A percentile compares a stretch with the other conserved stretches of the same genome.
Conservation (phyloP, 2,888 invertebrate genomes). For the Tanytarsus gracilentus region DNA sequence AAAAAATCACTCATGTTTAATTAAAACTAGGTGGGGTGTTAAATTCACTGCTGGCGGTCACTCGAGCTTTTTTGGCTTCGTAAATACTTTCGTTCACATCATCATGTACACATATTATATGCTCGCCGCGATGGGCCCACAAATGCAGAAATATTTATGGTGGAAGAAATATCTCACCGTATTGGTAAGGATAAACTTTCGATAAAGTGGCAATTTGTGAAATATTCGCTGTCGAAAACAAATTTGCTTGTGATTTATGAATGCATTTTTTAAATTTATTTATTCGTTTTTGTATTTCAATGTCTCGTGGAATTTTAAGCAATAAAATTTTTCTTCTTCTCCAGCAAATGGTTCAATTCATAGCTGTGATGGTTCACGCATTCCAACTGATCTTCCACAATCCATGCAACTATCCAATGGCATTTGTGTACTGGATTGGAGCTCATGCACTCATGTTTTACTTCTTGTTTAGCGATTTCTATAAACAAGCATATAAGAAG, state of each 20-base stretch:
- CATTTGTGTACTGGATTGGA: neutral
- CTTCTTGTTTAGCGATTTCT: neutral
- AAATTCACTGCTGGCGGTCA: slow-evolving; percentile 78
- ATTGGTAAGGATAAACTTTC: too few species aligned
- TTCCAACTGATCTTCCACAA: neutral
- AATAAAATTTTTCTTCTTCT: too few species aligned
- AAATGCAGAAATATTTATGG: neutral
- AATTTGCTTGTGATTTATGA: too few species aligned
- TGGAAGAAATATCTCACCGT: neutral
- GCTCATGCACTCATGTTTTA: neutral
- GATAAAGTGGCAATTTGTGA: too few species aligned
- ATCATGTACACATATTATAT: neutral
- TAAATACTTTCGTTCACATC: slow-evolving; percentile 1
- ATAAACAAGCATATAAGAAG: neutral
- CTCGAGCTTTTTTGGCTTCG: neutral
- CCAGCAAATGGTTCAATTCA: neutral
- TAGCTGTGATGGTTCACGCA: neutral
- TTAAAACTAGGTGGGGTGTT: slow-evolving; percentile 82
- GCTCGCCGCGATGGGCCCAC: neutral
- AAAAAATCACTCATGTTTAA: neutral
- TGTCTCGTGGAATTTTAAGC: too few species aligned
- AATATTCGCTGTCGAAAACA: too few species aligned
- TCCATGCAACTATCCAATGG: neutral
- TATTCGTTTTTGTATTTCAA: too few species aligned
- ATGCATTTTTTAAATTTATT: too few species aligned